These are phyloP conservation scores for Sebastes kiyomatsui DNA, from an alignment of 2,797 vertebrate genomes.

Conservation along the genomic window DNA sequence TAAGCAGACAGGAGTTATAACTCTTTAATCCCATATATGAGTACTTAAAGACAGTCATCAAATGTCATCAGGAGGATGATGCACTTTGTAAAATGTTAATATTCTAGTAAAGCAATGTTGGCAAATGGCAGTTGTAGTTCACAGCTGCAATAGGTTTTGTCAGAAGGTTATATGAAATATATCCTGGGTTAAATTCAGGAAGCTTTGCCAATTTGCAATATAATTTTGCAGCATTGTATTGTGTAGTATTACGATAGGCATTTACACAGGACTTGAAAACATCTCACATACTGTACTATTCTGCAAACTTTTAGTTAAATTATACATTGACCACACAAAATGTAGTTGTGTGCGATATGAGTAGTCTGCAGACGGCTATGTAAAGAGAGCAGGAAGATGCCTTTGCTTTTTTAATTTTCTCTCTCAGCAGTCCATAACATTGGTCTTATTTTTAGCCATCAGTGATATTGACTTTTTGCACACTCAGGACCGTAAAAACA, in stretches of 20 bases:
- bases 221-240: slow-evolving; percentile 20
- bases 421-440: slow-evolving; percentile 42
- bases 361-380: slow-evolving; percentile 23
- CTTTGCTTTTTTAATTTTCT: slow-evolving; percentile 34
- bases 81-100: slow-evolving; percentile 42
- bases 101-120: background rate
- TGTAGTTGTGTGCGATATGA: background rate
- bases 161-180: slow-evolving; percentile 21
- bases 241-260: background rate
- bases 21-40: slow-evolving; percentile 3
- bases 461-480: slow-evolving; percentile 46
- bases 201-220: slow-evolving; percentile 47
- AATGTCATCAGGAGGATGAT: slow-evolving; percentile 24
- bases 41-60: slow-evolving; percentile 35
- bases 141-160: slow-evolving; percentile 18
- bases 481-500: slow-evolving; percentile 58
- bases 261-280: slow-evolving; percentile 43
- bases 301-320: background rate
- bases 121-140: background rate
- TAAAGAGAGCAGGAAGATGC: slow-evolving; percentile 33
- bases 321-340: background rate
- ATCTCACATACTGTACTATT: slow-evolving; percentile 27
- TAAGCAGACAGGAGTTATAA: background rate
- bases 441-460: slow-evolving; percentile 50
- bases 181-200: slow-evolving; percentile 52